phyloP scores from a whole-genome alignment of 2,113 vertebrate genomes.

The Anoplopoma fimbria region DNA sequence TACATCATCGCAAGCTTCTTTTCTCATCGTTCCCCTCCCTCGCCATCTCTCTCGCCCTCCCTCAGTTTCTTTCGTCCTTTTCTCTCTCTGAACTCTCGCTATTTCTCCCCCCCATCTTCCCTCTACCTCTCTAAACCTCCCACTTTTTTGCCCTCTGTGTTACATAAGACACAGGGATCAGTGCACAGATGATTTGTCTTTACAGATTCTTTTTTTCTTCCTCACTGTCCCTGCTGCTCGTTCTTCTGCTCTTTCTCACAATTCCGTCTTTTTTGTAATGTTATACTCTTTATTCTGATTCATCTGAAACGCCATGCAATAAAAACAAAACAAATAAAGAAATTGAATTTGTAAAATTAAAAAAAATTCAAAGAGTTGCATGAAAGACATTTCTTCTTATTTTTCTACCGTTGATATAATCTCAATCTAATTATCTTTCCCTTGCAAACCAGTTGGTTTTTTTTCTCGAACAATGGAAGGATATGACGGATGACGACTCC shows the following conservation, averaged over 20 bases:
- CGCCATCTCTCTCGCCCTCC: constrained; percentile 6
- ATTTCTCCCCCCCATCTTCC: constrained; percentile 22
- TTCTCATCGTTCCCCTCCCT: constrained; percentile 42
- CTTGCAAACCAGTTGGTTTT: not conserved
- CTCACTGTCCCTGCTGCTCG: not conserved
- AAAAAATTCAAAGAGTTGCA: constrained; percentile 2
- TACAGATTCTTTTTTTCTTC: constrained; percentile 30
- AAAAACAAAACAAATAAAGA: not conserved
- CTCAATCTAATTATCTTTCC: constrained; percentile 3
- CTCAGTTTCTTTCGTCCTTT: constrained; percentile 8
- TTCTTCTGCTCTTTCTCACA: not conserved
- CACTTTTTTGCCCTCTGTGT: constrained; percentile 41
- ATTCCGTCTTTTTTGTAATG: not conserved
- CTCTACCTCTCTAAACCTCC: constrained; percentile 35
- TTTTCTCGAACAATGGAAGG: not conserved
- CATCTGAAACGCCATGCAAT: not conserved
- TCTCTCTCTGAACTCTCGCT: constrained; percentile 1
- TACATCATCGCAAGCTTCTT: constrained; percentile 69
- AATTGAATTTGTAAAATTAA: not conserved
- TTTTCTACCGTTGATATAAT: not conserved
- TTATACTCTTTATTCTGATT: not conserved
- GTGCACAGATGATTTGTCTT: constrained; percentile 27
- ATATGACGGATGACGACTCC: not conserved
- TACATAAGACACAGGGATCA: constrained; percentile 63
- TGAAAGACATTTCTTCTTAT: not conserved